Percentiles rank a stretch among this genome's conserved stretches.
Evolutionary conservation across 2,888 invertebrate species (phyloP).

Genomic region (Caenorhabditis afra): DNA sequence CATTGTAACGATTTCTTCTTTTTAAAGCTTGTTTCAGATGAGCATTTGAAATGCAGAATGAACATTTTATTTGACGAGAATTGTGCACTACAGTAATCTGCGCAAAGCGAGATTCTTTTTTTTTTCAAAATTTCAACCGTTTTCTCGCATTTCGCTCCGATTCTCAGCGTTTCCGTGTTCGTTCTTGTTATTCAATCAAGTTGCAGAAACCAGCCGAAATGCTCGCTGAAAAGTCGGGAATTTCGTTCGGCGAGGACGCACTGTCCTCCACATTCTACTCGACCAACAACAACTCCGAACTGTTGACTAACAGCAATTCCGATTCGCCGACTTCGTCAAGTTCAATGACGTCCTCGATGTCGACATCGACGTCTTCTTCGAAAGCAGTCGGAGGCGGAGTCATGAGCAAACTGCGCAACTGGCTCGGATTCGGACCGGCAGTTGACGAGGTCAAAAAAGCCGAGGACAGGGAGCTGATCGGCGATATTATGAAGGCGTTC

Average conservation of each 20-base stretch:
- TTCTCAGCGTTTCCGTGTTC: too few species aligned
- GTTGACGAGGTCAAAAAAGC: background rate
- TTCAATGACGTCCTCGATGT: background rate
- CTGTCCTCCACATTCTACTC: constrained; percentile 31
- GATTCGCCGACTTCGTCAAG: background rate
- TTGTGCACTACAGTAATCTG: too few species aligned
- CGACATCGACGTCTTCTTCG: background rate
- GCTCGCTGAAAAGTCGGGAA: constrained; percentile 15
- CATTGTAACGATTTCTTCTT: too few species aligned
- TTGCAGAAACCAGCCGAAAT: background rate
- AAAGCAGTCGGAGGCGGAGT: background rate
- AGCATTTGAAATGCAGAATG: too few species aligned
- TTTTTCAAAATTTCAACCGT: too few species aligned
- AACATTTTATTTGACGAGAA: too few species aligned
- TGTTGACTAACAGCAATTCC: background rate
- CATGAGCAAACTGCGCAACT: constrained; percentile 1
- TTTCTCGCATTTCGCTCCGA: too few species aligned
- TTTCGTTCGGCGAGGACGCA: constrained; percentile 33
- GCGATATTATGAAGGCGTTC: constrained; percentile 29
- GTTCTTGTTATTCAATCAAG: too few species aligned
- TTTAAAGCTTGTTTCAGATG: too few species aligned
- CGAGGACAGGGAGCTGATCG: constrained; percentile 8
- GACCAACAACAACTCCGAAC: constrained; percentile 9
- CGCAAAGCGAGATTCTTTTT: too few species aligned
- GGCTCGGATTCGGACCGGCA: constrained; percentile 24